A percentile compares a stretch with the other conserved stretches of the same genome.
phyloP scores from a whole-genome alignment of 2,888 invertebrate species.

The Cantharis rustica region DNA sequence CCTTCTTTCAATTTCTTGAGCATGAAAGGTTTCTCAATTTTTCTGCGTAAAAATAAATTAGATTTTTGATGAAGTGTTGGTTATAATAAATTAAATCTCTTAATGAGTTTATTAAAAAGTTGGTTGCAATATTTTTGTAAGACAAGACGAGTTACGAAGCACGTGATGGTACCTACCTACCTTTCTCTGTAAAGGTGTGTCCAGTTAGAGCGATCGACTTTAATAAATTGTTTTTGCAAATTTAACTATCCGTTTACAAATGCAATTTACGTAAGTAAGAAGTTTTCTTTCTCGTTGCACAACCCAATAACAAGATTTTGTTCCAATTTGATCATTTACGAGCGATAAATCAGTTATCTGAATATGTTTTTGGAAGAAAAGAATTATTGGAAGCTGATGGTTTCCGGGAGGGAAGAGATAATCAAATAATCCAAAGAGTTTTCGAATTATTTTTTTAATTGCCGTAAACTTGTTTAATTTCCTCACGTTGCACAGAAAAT shows the following conservation, averaged over 20 bases:
- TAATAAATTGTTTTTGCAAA: background rate
- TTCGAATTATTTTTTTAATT: background rate
- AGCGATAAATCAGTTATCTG: background rate
- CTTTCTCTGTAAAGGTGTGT: constrained; percentile 1
- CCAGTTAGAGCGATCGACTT: background rate
- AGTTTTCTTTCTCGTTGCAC: background rate
- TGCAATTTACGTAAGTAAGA: background rate
- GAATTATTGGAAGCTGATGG: too few relatives aligned
- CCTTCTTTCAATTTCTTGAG: too few relatives aligned
- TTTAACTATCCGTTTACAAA: background rate
- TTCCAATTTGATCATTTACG: background rate
- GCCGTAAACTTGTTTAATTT: background rate
- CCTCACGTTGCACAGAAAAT: background rate
- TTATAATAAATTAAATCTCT: background rate
- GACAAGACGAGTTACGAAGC: background rate
- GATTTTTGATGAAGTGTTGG: background rate
- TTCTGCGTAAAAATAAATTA: background rate
- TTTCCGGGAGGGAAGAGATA: too few relatives aligned
- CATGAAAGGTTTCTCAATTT: background rate
- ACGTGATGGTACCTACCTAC: background rate
- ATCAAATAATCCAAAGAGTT: background rate
- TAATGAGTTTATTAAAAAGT: background rate
- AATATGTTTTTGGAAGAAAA: too few relatives aligned
- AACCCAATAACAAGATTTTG: background rate
- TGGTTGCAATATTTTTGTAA: background rate